A percentile compares a stretch with the other conserved stretches of the same genome.
These are phyloP conservation scores for Dynastes grantii DNA, from an alignment of 2,888 invertebrate genomes.

Conservation along the genomic window DNA sequence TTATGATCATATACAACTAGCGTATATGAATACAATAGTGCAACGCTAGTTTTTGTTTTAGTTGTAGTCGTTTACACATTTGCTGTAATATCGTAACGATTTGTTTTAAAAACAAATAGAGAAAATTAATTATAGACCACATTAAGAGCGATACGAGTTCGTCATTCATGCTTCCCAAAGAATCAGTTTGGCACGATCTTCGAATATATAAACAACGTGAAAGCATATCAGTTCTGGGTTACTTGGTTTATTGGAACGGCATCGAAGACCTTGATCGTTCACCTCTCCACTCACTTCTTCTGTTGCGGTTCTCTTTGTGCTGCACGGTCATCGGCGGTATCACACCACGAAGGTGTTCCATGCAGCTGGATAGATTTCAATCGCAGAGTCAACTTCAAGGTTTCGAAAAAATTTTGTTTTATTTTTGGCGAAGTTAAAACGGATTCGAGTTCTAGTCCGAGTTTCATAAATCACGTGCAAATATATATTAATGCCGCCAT, in stretches of 20 bases:
- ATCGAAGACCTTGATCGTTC: slow-evolving; percentile 40
- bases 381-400: slow-evolving; percentile 30
- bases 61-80: neutral
- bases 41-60: neutral
- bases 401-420: slow-evolving; percentile 17
- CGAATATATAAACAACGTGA: slow-evolving; percentile 18
- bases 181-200: slow-evolving; percentile 16
- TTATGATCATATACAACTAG: neutral
- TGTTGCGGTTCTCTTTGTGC: slow-evolving; percentile 42
- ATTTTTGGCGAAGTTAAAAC: neutral
- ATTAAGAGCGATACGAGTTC: neutral
- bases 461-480: neutral
- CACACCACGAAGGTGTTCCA: slow-evolving; percentile 20
- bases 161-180: slow-evolving; percentile 5
- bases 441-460: neutral
- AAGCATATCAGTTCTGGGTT: slow-evolving; percentile 32
- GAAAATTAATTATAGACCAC: neutral
- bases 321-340: slow-evolving; percentile 13
- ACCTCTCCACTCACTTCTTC: slow-evolving; percentile 31
- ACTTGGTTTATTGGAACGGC: slow-evolving; percentile 33
- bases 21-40: neutral
- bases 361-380: slow-evolving; percentile 18
- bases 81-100: neutral
- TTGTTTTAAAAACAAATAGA: neutral
- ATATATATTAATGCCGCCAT: too few relatives aligned